These are phyloP conservation scores for Clunio marinus DNA, from an alignment of 2,888 invertebrate species.

Conservation along the genomic window DNA sequence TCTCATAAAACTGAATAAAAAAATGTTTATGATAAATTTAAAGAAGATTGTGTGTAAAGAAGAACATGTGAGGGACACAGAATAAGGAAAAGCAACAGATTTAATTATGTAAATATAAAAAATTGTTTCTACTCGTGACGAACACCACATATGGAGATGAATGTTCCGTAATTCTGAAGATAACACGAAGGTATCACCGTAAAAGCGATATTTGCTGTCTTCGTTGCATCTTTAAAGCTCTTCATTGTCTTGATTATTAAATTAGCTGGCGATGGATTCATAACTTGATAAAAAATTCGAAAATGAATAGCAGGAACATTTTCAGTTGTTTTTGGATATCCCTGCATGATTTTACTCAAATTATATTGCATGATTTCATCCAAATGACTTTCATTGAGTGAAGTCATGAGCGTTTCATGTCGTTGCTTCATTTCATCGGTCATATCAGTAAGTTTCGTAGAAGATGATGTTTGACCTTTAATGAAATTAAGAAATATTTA, in stretches of 20 bases:
- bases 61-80: too few relatives aligned
- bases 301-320: conserved; percentile 63
- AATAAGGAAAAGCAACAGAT: not conserved
- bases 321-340: conserved; percentile 51
- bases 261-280: conserved; percentile 53
- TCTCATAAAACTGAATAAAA: too few relatives aligned
- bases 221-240: conserved; percentile 53
- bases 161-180: conserved; percentile 75
- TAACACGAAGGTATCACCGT: conserved; percentile 75
- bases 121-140: conserved; percentile 57
- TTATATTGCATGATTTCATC: conserved; percentile 57
- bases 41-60: too few relatives aligned
- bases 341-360: conserved; percentile 54
- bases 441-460: conserved; percentile 50
- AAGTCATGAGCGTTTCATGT: conserved; percentile 48
- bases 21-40: too few relatives aligned
- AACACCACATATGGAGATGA: conserved; percentile 77
- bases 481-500: conserved; percentile 27
- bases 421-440: conserved; percentile 49
- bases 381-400: conserved; percentile 53
- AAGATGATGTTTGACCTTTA: conserved; percentile 50
- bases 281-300: conserved; percentile 72
- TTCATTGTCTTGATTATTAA: conserved; percentile 51
- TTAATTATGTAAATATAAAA: too few relatives aligned
- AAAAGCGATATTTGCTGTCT: conserved; percentile 59